Conservation (phyloP, 2,888 invertebrate species). For the Euzophera pinguis region DNA sequence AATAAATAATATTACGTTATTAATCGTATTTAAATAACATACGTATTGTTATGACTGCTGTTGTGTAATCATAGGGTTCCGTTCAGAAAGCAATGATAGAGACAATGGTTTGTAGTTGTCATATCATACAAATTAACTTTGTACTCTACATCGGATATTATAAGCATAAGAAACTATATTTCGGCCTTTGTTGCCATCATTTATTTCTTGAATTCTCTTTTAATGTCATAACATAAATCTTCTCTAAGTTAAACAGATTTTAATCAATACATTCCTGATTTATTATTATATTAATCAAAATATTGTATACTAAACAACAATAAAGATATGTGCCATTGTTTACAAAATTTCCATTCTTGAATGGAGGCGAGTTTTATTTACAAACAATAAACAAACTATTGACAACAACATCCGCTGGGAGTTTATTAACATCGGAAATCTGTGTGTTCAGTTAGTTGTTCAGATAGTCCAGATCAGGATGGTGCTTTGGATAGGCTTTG, state of each 20-base stretch:
- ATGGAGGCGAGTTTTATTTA: not conserved
- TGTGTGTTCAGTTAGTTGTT: constrained; percentile 27
- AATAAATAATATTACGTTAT: constrained; percentile 44
- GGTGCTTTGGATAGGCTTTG: constrained; percentile 28
- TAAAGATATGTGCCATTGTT: not conserved
- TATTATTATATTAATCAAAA: not conserved
- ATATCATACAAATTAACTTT: not conserved
- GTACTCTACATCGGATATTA: not conserved
- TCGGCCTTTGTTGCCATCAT: no score
- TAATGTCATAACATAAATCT: no score
- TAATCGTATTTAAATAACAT: constrained; percentile 36
- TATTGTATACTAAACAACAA: not conserved
- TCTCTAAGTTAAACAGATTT: no score
- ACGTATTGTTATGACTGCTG: constrained; percentile 3
- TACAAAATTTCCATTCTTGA: not conserved
- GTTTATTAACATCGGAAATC: constrained; percentile 41
- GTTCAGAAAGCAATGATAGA: constrained; percentile 5
- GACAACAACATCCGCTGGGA: constrained; percentile 20
- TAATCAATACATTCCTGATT: no score
- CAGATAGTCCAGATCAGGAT: constrained; percentile 40
- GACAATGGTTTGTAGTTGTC: constrained; percentile 3
- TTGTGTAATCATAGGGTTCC: constrained; percentile 11
- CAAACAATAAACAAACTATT: constrained; percentile 33
- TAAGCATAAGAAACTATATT: no score
- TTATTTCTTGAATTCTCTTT: no score